Conservation (phyloP, 1,140 invertebrate genomes). For the Megalonaias nervosa region DNA sequence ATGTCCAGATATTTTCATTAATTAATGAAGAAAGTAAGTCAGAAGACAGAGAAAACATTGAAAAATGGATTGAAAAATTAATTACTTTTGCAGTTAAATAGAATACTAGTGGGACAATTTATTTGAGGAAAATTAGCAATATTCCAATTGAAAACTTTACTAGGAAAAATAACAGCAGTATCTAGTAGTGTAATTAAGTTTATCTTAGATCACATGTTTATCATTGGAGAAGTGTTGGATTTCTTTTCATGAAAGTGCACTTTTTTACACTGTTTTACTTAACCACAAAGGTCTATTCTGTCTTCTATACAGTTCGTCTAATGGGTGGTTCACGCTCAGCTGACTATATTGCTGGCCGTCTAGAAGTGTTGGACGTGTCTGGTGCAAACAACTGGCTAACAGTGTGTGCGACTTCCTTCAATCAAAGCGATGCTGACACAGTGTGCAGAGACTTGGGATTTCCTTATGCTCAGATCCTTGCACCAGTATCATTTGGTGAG, state of each 20-base stretch:
- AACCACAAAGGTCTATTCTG: not conserved
- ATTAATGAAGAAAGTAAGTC: too few relatives aligned
- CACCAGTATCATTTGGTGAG: constrained; percentile 41
- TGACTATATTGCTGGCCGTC: constrained; percentile 75
- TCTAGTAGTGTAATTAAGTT: not conserved
- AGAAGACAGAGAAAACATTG: too few relatives aligned
- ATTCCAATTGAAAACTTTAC: too few relatives aligned
- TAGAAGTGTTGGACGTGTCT: constrained; percentile 75
- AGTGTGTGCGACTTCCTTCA: constrained; percentile 59
- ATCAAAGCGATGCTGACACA: constrained; percentile 46
- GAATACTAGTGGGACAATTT: too few relatives aligned
- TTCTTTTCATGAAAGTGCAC: not conserved
- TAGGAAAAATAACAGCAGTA: not conserved
- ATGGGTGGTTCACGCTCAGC: constrained; percentile 43
- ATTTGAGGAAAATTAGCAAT: too few relatives aligned
- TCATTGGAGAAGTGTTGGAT: not conserved
- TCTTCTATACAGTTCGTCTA: constrained; percentile 41
- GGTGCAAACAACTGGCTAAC: constrained; percentile 41
- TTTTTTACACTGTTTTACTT: not conserved
- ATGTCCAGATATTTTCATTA: too few relatives aligned
- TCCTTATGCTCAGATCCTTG: constrained; percentile 39
- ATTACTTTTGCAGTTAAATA: too few relatives aligned
- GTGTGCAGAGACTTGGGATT: constrained; percentile 66
- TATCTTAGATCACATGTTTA: not conserved
- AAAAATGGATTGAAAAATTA: too few relatives aligned